Base-by-base conservation (phyloP, 2,888 invertebrate species). In the Aleiodes alternator region DNA sequence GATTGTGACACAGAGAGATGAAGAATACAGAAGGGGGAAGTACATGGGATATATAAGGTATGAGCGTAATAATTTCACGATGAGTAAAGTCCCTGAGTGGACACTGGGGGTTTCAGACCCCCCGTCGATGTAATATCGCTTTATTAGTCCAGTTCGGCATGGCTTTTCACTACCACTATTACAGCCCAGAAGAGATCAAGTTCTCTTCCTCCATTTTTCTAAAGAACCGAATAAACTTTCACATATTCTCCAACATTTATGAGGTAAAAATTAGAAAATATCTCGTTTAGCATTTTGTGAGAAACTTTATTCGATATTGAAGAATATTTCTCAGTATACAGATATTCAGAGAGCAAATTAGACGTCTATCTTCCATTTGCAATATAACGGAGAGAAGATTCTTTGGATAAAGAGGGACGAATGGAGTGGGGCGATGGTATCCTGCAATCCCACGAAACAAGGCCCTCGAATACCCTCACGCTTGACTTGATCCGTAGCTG, bases 121-220 rank as follows among this genome's bases (percentile, higher is more conserved):
- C 88, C 88, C 82, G 86, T 82, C 83, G 88, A 82, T 85, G 87
- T 88, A 88, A 88, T 88, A 88, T 88, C 86, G 85, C 85, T 87
- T 87, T 88, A 88, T 88, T 88, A 87, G 86, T 86, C 87, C 85
- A 88, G 85, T 88, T 86, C 84, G 84, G 75, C 68, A 72, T 72
- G 16, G 23, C 12, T 72, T 72, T 23, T 23, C 23, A 34, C 55
- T 68, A 51, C 31, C 68, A 16, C 64, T 73, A 51, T 64, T 48
- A 43, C 59, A 50, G 34, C 38, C 16, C 9, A 23, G 16, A 14
- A 11, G 43, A 51, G 61, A 66, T 31, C 34, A 16, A 53, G 66
- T 43, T 48, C 11, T 16, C 16, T 48, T 34, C 4, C 6, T 34
- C 6, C 34, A 11, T 8, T 34, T 11, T 3, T 34, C 34, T 11